A percentile compares a stretch with the other conserved stretches of the same genome.
Evolutionary conservation across 2,888 invertebrate species (phyloP).

Genomic region (Arrhopalites spinosus): DNA sequence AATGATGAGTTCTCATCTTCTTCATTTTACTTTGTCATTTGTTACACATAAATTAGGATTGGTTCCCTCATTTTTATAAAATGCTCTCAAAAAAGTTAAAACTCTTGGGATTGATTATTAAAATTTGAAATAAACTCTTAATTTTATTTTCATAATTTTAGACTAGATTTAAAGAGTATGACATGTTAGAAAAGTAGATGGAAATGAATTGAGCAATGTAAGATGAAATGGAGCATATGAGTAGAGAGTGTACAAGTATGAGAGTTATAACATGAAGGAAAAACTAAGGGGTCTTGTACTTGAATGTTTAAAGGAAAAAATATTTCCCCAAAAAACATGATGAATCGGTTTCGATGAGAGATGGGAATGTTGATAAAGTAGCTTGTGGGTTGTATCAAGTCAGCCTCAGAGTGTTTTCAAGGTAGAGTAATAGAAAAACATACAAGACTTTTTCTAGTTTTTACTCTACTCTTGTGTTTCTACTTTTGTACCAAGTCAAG

Average conservation of each 20-base stretch:
- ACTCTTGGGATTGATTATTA: too few species aligned
- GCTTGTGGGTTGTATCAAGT: conserved; percentile 40
- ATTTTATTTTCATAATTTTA: too few species aligned
- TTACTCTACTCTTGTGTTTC: conserved; percentile 4
- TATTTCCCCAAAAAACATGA: conserved; percentile 43
- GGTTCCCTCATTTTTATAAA: background rate
- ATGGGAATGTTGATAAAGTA: conserved; percentile 50
- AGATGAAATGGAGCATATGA: conserved; percentile 1
- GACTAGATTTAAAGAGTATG: background rate
- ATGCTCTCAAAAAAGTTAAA: too few species aligned
- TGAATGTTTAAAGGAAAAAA: conserved; percentile 20
- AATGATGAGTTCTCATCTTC: background rate
- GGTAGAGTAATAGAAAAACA: conserved; percentile 9
- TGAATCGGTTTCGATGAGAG: conserved; percentile 52
- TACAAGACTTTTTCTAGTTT: background rate
- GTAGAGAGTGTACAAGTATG: too few species aligned
- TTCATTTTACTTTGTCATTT: too few species aligned
- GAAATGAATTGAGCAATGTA: conserved; percentile 8
- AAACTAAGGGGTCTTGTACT: background rate
- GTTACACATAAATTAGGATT: background rate
- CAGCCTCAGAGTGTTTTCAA: conserved; percentile 28
- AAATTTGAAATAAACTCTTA: too few species aligned
- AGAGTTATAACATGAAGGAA: too few species aligned
- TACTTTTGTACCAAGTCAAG: conserved; percentile 16
- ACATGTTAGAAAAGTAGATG: background rate